Base-by-base conservation (phyloP, 2,113 vertebrate species). In the Neogobius melanostomus region DNA sequence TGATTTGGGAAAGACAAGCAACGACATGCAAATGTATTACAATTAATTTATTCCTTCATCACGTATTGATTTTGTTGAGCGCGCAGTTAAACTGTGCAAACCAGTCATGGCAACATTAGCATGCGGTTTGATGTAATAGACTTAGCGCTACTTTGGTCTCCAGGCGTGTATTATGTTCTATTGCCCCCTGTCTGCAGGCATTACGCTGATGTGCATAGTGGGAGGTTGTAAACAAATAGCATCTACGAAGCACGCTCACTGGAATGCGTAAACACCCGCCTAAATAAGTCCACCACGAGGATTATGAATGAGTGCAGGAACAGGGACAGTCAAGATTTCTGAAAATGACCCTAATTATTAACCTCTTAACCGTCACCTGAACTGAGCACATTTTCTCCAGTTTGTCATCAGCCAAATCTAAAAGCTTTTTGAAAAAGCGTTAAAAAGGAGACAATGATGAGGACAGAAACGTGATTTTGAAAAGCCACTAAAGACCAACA, bases 141-240 rank as follows among this genome's bases (percentile, higher is more conserved):
- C 54, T 61, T 11, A 52, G 53, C 73, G 69, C 66, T 17, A 72
- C 66, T 75, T 21, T 21, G 17, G 75, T 85, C 78, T 85, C 80
- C n/a, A 67, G 70, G 75, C 66, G 43, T 79, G 74, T 65, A 72
- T 81, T 83, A 82, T 71, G 62, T 59, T 70, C 70, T 79, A 83
- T 86, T 70, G 82, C 80, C 86, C 83, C 82, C 51, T 75, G 83
- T 56, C 52, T 82, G 45, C 70, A 63, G 82, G 45, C 51, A 66
- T 89, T 77, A 77, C 66, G 72, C 49, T 66, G 79, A 81, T 76
- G 68, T 79, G 77, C 73, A 62, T 66, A 28, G 64, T 65, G 78
- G 57, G 68, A 75, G 67, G 64, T 52, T 50, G 73, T 69, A 74
- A 83, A 86, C 74, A 86, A 77, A 82, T 49, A 53, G 45, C 74